Evolutionary conservation across 2,797 vertebrate genomes (phyloP).

Genomic region (Centroberyx gerrardi): DNA sequence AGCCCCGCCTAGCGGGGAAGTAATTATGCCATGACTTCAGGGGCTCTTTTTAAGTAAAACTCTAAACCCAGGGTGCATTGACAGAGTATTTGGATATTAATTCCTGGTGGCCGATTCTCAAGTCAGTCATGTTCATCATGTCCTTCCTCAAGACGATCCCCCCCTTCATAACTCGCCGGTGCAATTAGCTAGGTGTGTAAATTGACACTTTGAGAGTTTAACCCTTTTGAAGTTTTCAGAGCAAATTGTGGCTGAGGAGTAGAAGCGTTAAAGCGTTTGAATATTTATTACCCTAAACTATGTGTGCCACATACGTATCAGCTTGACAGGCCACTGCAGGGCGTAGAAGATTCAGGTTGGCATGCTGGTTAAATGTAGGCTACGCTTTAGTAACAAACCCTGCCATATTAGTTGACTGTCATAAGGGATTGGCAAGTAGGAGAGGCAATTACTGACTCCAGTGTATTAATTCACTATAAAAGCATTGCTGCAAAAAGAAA

Average conservation of each 20-base stretch:
- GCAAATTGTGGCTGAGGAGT: background rate
- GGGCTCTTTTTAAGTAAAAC: slow-evolving; percentile 62
- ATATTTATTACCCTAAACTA: background rate
- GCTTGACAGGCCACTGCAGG: background rate
- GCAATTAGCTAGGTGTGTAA: background rate
- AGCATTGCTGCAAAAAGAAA: too few species aligned
- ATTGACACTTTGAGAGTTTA: background rate
- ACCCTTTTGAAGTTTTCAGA: background rate
- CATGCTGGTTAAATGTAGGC: background rate
- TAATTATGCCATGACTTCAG: slow-evolving; percentile 70
- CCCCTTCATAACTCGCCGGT: background rate
- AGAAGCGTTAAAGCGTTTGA: background rate
- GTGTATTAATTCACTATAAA: background rate
- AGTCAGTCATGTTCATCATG: slow-evolving; percentile 12
- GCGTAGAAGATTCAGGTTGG: background rate
- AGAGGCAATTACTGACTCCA: background rate
- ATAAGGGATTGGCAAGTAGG: background rate
- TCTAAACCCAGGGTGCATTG: slow-evolving; percentile 21
- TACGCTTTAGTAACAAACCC: too few species aligned
- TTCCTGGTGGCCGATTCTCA: slow-evolving; percentile 17
- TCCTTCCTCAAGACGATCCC: background rate
- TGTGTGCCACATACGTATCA: background rate
- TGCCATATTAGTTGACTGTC: too few species aligned
- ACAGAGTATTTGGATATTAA: background rate
- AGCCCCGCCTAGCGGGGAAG: slow-evolving; percentile 87